Evolutionary conservation across 2,797 vertebrate genomes (phyloP), one percentile per base, ranked within the genome.

Genomic region (Rhodeus uyekii): DNA sequence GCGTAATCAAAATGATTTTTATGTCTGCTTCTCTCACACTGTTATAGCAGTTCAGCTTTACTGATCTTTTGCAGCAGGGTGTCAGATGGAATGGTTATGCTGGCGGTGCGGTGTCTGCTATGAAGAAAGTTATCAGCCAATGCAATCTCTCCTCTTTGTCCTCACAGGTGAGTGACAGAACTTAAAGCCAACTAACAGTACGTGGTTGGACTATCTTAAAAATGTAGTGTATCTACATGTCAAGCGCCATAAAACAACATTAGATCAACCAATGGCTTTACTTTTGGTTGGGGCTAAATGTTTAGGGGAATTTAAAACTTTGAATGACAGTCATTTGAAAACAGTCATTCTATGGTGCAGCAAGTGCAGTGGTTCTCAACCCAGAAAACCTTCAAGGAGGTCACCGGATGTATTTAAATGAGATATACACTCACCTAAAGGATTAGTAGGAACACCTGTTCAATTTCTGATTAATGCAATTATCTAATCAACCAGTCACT

Each of bases 91-190:
- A 91, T 86, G 89, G 94, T 84, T 94, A 93, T 85, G 92, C 92
- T 38, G 91, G 93, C 44, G 80, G 93, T 81, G 93, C 93, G 29
- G 88, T 95, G 89, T 94, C 94, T 63, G 92, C 94, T 88, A 94
- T 95, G 94, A 95, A 94, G 93, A 95, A 95, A 91, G 92, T 92
- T 10, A 94, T 94, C 90, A 93, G 90, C 92, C 94, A 94, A 87
- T 94, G 92, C 92, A 94, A 92, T 91, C 90, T 95, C 87, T 89
- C 92, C 86, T 91, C 94, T 67, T 88, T 95, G 86, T 94, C 94
- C 89, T 90, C 93, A 81, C 94, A 95, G 93, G 95, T 94, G 87
- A 93, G 94, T 93, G 88, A 80, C 84, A 61, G 13, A 65, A 27
- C 5, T 42, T 58, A 22, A 63, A 19, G 19, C 38, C 44, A 32